Evolutionary conservation across 2,113 vertebrate genomes (phyloP).

Genomic region (Sander lucioperca): DNA sequence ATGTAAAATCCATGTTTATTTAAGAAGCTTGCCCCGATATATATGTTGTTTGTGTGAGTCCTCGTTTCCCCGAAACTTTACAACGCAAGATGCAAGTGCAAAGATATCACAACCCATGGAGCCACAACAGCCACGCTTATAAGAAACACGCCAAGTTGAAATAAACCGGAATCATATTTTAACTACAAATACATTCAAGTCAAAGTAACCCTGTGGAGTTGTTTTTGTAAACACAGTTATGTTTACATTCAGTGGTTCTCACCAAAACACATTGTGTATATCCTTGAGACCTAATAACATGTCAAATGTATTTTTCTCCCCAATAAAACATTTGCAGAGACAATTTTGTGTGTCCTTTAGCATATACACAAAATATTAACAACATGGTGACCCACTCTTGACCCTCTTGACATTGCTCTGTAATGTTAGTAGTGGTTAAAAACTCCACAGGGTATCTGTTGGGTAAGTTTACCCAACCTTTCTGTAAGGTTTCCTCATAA

Average conservation of each 20-base stretch:
- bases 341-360: neutral
- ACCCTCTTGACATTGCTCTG: neutral
- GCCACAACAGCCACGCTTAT: neutral
- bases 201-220: neutral
- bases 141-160: neutral
- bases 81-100: neutral
- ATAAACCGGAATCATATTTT: neutral
- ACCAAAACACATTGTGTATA: neutral
- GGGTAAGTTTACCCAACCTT: neutral
- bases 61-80: neutral
- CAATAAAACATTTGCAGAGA: neutral
- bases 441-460: neutral
- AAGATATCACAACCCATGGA: neutral
- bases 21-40: neutral
- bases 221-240: neutral
- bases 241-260: neutral
- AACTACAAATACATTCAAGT: neutral
- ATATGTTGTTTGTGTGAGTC: neutral
- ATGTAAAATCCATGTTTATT: neutral
- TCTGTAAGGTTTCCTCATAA: neutral
- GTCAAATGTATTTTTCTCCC: neutral
- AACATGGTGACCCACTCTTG: neutral
- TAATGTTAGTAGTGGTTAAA: neutral
- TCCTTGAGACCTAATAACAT: neutral
- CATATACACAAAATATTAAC: neutral